Evolutionary conservation across 2,797 vertebrate genomes (phyloP).

Genomic region (Sebastes elongatus): DNA sequence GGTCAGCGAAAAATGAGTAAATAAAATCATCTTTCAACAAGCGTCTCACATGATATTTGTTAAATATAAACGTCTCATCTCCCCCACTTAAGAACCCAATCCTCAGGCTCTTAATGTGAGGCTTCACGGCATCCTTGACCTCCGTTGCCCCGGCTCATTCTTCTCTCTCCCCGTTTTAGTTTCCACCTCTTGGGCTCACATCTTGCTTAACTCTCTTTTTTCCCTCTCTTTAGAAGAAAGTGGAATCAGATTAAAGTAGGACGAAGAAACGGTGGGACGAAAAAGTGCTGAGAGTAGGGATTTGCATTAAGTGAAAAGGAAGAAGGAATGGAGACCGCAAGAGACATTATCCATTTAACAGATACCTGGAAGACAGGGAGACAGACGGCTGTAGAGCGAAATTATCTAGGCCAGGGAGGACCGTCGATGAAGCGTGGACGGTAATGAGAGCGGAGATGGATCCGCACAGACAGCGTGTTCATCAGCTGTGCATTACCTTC

Average conservation of each 20-base stretch:
- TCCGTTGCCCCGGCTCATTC: slow-evolving; percentile 13
- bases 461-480: slow-evolving; percentile 24
- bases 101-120: slow-evolving; percentile 36
- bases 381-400: slow-evolving; percentile 41
- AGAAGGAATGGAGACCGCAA: slow-evolving; percentile 36
- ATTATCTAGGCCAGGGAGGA: slow-evolving; percentile 40
- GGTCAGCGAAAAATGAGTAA: slow-evolving; percentile 52
- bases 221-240: slow-evolving; percentile 24
- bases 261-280: slow-evolving; percentile 50
- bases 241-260: slow-evolving; percentile 70
- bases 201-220: slow-evolving; percentile 14
- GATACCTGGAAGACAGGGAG: slow-evolving; percentile 57
- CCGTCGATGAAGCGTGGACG: slow-evolving; percentile 18
- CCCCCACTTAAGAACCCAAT: slow-evolving; percentile 34
- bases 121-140: slow-evolving; percentile 48
- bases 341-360: slow-evolving; percentile 63
- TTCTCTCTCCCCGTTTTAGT: slow-evolving; percentile 16
- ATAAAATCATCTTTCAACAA: slow-evolving; percentile 50
- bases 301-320: slow-evolving; percentile 63
- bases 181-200: slow-evolving; percentile 18
- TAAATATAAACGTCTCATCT: slow-evolving; percentile 63
- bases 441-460: slow-evolving; percentile 34
- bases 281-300: slow-evolving; percentile 65
- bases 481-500: slow-evolving; percentile 43
- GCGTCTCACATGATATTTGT: slow-evolving; percentile 63